Evolutionary conservation across 2,888 invertebrate species (phyloP).

Genomic region (Balanococcus diminutus): DNA sequence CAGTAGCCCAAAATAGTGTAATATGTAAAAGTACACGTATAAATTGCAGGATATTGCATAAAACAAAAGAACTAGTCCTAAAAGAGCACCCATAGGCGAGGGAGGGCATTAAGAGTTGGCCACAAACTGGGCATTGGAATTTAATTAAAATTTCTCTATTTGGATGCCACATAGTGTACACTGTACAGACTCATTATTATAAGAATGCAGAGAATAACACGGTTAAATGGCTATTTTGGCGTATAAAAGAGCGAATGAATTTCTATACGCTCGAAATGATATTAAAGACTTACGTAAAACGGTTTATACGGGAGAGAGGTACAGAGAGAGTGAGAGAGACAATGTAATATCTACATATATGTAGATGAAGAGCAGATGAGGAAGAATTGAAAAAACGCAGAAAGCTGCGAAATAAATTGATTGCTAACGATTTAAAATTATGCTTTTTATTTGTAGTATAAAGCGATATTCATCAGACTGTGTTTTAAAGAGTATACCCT

Average conservation of each 20-base stretch:
- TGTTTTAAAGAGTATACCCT: not conserved
- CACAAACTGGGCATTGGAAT: not conserved
- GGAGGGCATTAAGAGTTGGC: not conserved
- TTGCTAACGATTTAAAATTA: not conserved
- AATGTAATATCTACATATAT: no score
- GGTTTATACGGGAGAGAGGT: not conserved
- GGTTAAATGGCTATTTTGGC: not conserved
- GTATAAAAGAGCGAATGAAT: not conserved
- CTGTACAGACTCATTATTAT: not conserved
- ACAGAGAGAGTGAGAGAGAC: no score
- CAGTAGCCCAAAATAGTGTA: not conserved
- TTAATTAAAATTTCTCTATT: constrained; percentile 22
- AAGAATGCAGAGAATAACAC: not conserved
- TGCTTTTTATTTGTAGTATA: constrained; percentile 1
- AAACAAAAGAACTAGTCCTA: not conserved
- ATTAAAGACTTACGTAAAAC: not conserved
- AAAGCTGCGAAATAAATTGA: not conserved
- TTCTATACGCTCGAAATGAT: not conserved
- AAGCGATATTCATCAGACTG: not conserved
- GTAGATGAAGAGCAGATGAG: not conserved
- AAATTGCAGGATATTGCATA: not conserved
- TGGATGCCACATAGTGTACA: not conserved
- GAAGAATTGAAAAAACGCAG: not conserved
- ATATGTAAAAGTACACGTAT: not conserved
- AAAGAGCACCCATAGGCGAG: not conserved